Conservation (phyloP, 2,113 vertebrate species). For the Ictidomys tridecemlineatus region DNA sequence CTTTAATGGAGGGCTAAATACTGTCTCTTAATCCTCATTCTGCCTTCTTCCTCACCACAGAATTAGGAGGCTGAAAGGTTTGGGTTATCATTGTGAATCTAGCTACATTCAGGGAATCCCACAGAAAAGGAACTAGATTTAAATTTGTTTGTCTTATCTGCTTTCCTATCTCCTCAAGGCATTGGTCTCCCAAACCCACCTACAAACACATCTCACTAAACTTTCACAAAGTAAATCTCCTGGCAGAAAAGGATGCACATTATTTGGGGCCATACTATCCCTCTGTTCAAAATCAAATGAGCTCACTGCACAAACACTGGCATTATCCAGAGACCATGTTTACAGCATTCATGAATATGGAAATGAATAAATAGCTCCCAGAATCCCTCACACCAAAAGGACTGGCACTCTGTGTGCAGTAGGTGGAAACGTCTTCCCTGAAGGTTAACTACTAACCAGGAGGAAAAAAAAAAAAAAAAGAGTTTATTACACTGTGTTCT, state of each 20-base stretch:
- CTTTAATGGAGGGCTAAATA: neutral
- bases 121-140: neutral
- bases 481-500: neutral
- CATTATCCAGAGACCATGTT: neutral
- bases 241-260: neutral
- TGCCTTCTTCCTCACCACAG: neutral
- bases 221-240: neutral
- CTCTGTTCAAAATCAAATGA: slow-evolving; percentile 47
- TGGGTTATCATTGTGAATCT: neutral
- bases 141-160: neutral
- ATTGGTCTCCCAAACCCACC: neutral
- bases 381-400: neutral
- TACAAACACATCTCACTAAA: neutral
- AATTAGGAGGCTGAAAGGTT: neutral
- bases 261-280: neutral
- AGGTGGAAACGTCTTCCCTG: neutral
- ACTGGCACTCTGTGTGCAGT: neutral
- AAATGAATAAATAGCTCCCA: slow-evolving; percentile 10
- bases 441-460: neutral
- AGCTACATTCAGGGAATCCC: neutral
- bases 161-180: neutral
- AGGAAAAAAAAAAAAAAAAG: neutral
- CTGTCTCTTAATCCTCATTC: neutral
- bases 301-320: slow-evolving; percentile 1
- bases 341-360: slow-evolving; percentile 43